Base-by-base conservation (phyloP, 2,797 vertebrate species). In the Phalloptychus januarius region DNA sequence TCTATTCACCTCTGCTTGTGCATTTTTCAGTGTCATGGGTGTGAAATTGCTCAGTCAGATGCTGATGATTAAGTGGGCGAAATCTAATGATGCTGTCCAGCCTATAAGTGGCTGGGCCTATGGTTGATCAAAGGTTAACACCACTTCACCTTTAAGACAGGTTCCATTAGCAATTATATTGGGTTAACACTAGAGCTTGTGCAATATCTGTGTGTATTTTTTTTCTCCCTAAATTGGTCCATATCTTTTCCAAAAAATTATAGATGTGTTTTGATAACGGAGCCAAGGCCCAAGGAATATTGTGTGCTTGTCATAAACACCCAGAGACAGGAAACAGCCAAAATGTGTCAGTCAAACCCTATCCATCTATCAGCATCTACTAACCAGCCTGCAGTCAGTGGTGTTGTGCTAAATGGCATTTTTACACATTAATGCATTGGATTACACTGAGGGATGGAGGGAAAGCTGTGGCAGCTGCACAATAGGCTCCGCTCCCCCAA, bases 381-480 rank as follows among this genome's bases (percentile, higher is more conserved):
- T 86, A 86, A 92, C 78, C 86, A 92, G 91, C 93, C 92, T 84
- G 86, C 85, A 93, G 93, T 93, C 67, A 76, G 83, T 87, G 80
- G 85, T 80, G 83, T 89, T 89, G 93, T 89, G 93, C 88, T 94
- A 94, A 95, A 93, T 95, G 94, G 89, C 92, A 94, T 95, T 94
- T 95, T 95, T 94, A 94, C 94, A 95, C 94, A 93, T 94, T 95
- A 94, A 89, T 93, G 93, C 92, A 91, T 94, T 93, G 92, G 90
- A 95, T 95, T 94, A 91, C 78, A 83, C 84, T 72, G 80, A 89
- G 78, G 78, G 91, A 85, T 85, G 79, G 80, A 85, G 75, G 67
- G 87, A 87, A 78, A 83, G 83, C 75, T 83, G 82, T 86, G 88
- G 85, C 83, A 91, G 83, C 85, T 81, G 82, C 86, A 90, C 79